Evolutionary conservation across 2,113 vertebrate species (phyloP).

Genomic region (Camelus dromedarius): DNA sequence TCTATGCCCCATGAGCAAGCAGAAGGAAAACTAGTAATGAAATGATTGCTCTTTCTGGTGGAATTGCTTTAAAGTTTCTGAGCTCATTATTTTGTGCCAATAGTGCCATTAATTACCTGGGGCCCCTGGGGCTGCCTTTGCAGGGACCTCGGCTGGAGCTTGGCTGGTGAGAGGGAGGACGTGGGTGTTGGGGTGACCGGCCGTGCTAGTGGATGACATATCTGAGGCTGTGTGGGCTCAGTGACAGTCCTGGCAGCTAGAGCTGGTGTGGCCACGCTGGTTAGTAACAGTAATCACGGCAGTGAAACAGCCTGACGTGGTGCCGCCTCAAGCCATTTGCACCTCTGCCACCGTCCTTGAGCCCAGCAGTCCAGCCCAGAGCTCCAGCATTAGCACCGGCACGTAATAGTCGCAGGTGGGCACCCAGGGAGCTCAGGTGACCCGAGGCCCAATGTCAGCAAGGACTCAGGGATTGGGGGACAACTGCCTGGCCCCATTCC

Average conservation of each 20-base stretch:
- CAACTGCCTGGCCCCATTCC: background rate
- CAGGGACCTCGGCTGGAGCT: background rate
- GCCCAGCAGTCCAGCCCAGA: background rate
- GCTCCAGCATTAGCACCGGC: accelerated
- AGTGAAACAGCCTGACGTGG: accelerated
- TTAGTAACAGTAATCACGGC: background rate
- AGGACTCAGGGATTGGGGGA: background rate
- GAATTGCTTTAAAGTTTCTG: conserved; percentile 19
- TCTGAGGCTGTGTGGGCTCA: accelerated
- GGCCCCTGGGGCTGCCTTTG: background rate
- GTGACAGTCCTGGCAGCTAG: background rate
- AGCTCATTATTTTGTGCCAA: conserved; percentile 57
- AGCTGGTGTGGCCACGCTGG: background rate
- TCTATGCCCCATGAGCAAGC: background rate
- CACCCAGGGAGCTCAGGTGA: background rate
- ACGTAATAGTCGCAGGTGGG: too few species aligned
- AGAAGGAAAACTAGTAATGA: conserved; percentile 17
- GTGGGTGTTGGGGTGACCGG: background rate
- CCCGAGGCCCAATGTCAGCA: background rate
- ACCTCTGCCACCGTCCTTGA: background rate
- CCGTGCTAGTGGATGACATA: background rate
- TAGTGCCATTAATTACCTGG: conserved; percentile 45
- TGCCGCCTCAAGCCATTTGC: accelerated
- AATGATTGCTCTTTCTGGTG: background rate
- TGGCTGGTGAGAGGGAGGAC: background rate